phyloP scores from a whole-genome alignment of 2,113 vertebrate genomes.

The Hemichromis elongatus region DNA sequence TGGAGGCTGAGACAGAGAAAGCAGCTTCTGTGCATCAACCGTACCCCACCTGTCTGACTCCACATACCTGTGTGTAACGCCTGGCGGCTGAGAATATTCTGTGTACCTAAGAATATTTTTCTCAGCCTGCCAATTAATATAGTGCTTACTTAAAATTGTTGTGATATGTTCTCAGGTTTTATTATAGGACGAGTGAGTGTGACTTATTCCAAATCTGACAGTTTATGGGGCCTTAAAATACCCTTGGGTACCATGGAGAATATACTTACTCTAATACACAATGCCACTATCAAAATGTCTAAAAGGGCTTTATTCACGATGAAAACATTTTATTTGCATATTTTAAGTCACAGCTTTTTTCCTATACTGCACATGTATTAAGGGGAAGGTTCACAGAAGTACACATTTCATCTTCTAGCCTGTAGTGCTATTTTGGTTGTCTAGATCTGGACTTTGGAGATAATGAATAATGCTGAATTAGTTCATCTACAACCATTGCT shows the following conservation, averaged over 20 bases:
- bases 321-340: not conserved
- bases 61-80: slow-evolving; percentile 49
- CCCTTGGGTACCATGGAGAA: not conserved
- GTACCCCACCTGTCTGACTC: slow-evolving; percentile 32
- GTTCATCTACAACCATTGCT: not conserved
- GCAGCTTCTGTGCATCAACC: slow-evolving; percentile 67
- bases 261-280: not conserved
- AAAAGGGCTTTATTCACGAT: not conserved
- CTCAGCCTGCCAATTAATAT: slow-evolving; percentile 34
- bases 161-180: not conserved
- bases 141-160: slow-evolving; percentile 21
- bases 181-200: slow-evolving; percentile 19
- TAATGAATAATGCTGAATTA: not conserved
- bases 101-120: slow-evolving; percentile 58
- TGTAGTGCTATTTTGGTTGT: not conserved
- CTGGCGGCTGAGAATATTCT: slow-evolving; percentile 23
- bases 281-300: not conserved
- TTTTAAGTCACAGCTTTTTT: not conserved
- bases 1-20: slow-evolving; percentile 60
- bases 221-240: not conserved
- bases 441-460: not conserved
- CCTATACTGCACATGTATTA: not conserved
- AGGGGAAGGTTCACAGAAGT: not conserved
- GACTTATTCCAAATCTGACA: slow-evolving; percentile 3
- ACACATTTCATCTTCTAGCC: not conserved